Evolutionary conservation across 1,140 invertebrate species (phyloP).

Genomic region (Camponotus pennsylvanicus): DNA sequence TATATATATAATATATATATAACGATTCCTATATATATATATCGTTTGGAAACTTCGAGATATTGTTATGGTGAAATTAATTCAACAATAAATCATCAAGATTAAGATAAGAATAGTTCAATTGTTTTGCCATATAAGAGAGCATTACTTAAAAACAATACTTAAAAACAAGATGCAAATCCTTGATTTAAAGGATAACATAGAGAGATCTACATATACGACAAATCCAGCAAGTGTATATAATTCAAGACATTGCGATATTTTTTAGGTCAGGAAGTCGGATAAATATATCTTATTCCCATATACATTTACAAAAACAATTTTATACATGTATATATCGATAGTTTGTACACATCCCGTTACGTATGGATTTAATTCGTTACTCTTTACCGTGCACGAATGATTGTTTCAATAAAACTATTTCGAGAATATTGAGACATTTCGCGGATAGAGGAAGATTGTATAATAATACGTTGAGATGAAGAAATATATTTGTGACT

Average conservation of each 20-base stretch:
- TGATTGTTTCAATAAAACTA: slow-evolving; percentile 32
- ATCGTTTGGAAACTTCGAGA: slow-evolving; percentile 58
- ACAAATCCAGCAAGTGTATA: slow-evolving; percentile 62
- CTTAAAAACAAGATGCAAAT: slow-evolving; percentile 63
- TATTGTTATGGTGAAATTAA: slow-evolving; percentile 56
- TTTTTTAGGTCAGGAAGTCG: slow-evolving; percentile 57
- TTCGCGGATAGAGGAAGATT: slow-evolving; percentile 22
- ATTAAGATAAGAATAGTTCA: slow-evolving; percentile 59
- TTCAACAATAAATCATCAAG: slow-evolving; percentile 62
- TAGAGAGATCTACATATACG: slow-evolving; percentile 26
- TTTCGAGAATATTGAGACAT: slow-evolving; percentile 37
- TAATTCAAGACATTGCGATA: slow-evolving; percentile 68
- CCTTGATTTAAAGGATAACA: slow-evolving; percentile 43
- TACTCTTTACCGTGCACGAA: slow-evolving; percentile 25
- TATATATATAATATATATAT: slow-evolving; percentile 41
- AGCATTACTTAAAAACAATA: slow-evolving; percentile 61
- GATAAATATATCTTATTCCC: slow-evolving; percentile 53
- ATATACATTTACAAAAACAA: slow-evolving; percentile 60
- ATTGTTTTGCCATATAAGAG: slow-evolving; percentile 72
- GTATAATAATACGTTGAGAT: slow-evolving; percentile 25
- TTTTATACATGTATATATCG: slow-evolving; percentile 36
- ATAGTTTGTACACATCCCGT: slow-evolving; percentile 57
- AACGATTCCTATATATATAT: slow-evolving; percentile 30
- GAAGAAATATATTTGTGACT: slow-evolving; percentile 64
- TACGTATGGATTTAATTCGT: slow-evolving; percentile 46